These are phyloP conservation scores for Deilephila elpenor DNA, from an alignment of 2,888 invertebrate species.

Conservation along the genomic window DNA sequence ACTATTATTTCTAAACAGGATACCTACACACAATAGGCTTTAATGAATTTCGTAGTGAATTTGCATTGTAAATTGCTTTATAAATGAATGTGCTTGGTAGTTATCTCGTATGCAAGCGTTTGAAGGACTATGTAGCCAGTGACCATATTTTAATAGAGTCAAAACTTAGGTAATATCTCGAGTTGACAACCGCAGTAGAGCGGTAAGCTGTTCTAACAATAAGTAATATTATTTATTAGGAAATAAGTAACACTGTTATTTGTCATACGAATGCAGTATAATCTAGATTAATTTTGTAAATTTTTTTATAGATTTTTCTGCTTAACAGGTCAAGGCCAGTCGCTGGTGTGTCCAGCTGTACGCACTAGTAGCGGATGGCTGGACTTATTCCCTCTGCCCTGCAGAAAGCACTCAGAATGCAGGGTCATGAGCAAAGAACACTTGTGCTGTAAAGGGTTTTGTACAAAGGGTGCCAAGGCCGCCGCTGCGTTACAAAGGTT, in stretches of 20 bases:
- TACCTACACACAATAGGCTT: too few species aligned
- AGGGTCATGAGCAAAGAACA: constrained; percentile 80
- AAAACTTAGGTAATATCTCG: too few species aligned
- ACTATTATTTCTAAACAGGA: too few species aligned
- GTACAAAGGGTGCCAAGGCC: constrained; percentile 75
- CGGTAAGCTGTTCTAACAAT: too few species aligned
- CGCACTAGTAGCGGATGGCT: constrained; percentile 80
- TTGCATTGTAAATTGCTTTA: too few species aligned
- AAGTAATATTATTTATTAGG: too few species aligned
- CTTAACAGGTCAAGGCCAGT: constrained; percentile 59
- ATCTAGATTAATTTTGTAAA: not conserved
- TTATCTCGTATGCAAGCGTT: too few species aligned
- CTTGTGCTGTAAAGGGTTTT: constrained; percentile 84
- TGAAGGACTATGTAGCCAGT: too few species aligned
- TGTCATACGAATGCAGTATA: not conserved
- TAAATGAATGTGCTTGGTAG: too few species aligned
- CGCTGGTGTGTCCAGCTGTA: constrained; percentile 73
- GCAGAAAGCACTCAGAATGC: constrained; percentile 82
- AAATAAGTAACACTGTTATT: not conserved
- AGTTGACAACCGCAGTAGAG: too few species aligned
- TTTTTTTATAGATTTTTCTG: not conserved
- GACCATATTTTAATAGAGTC: too few species aligned
- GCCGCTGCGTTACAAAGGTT: constrained; percentile 61
- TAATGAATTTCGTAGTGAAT: too few species aligned
- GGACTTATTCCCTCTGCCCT: constrained; percentile 84